A percentile compares a stretch with the other conserved stretches of the same genome.
Conservation (phyloP, 1,140 invertebrate genomes). For the Bilobella aurantiaca region DNA sequence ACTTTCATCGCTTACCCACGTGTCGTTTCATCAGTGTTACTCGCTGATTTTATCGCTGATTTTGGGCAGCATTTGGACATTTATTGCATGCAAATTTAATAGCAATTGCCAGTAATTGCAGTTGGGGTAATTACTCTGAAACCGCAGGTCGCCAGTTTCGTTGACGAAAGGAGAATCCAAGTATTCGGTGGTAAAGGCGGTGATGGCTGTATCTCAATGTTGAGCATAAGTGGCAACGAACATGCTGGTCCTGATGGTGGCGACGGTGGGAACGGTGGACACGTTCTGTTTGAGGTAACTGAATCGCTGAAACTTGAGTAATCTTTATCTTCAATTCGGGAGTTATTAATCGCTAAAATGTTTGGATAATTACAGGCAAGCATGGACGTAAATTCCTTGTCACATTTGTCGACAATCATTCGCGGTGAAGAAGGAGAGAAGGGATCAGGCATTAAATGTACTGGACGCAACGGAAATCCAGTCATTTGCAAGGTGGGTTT, state of each 20-base stretch:
- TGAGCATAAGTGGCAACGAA: constrained; percentile 65
- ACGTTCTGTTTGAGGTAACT: constrained; percentile 74
- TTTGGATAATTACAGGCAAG: constrained; percentile 45
- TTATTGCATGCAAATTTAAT: too few species aligned
- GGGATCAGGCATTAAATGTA: constrained; percentile 64
- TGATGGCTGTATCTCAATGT: constrained; percentile 79
- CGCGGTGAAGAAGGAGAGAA: constrained; percentile 58
- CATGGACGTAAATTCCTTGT: constrained; percentile 59
- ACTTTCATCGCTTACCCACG: not conserved
- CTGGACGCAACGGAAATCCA: constrained; percentile 77
- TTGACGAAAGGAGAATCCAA: constrained; percentile 44
- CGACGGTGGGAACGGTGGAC: constrained; percentile 93
- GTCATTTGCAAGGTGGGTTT: too few species aligned
- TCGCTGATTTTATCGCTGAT: not conserved
- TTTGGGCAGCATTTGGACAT: constrained; percentile 39
- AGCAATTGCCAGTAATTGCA: too few species aligned
- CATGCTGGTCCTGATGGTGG: constrained; percentile 89
- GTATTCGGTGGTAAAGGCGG: constrained; percentile 77
- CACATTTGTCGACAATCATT: constrained; percentile 51
- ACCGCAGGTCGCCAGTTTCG: constrained; percentile 25
- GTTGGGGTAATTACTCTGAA: too few species aligned
- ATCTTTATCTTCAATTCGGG: constrained; percentile 2
- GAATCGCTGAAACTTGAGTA: constrained; percentile 1
- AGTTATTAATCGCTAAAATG: not conserved
- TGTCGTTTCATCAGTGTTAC: not conserved